Evolutionary conservation across 1,140 invertebrate genomes (phyloP).

Genomic region (Riptortus pedestris): DNA sequence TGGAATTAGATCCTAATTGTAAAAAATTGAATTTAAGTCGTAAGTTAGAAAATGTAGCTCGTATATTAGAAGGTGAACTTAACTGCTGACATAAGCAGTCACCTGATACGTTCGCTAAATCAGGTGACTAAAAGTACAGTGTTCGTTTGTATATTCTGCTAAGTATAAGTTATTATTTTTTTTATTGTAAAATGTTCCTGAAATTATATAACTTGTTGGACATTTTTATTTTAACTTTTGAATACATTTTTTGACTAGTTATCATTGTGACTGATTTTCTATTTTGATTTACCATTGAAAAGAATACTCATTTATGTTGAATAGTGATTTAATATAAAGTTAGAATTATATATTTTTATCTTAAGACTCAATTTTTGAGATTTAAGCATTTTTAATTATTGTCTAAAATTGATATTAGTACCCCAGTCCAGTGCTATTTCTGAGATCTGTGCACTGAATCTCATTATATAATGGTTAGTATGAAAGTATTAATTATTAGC

Average conservation of each 20-base stretch:
- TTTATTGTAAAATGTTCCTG: neutral
- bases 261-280: neutral
- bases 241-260: neutral
- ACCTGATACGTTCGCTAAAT: constrained; percentile 35
- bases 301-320: neutral
- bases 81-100: constrained; percentile 45
- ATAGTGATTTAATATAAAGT: neutral
- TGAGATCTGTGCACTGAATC: neutral
- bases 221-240: neutral
- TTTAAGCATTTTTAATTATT: neutral
- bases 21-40: constrained; percentile 79
- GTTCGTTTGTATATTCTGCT: neutral
- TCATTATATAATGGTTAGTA: neutral
- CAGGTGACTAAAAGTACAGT: constrained; percentile 25
- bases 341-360: neutral
- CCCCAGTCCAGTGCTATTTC: neutral
- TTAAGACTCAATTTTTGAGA: neutral
- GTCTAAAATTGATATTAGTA: neutral
- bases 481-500: neutral
- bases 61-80: constrained; percentile 72
- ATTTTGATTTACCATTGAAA: neutral
- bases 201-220: neutral
- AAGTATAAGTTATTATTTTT: neutral
- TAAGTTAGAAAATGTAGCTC: constrained; percentile 80
- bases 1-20: constrained; percentile 69